Conservation (phyloP, 2,888 invertebrate species). For the Drosophila falleni region DNA sequence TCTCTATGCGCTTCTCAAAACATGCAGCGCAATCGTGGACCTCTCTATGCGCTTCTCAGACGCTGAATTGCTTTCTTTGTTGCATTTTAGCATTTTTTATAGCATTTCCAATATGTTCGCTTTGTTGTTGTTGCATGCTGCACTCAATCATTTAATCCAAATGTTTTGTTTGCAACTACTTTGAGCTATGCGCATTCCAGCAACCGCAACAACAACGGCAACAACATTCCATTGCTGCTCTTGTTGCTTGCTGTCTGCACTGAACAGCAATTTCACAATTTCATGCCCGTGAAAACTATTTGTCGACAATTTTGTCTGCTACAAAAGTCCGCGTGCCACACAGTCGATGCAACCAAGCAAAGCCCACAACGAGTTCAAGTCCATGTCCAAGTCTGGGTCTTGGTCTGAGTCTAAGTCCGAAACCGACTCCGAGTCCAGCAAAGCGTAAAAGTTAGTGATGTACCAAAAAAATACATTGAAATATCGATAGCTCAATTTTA, state of each 20-base stretch:
- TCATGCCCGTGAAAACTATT: constrained; percentile 84
- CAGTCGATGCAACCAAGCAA: constrained; percentile 21
- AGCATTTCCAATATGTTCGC: constrained; percentile 30
- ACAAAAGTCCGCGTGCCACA: constrained; percentile 79
- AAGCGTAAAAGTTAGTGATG: constrained; percentile 61
- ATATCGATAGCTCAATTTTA: no score
- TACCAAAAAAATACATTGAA: no score
- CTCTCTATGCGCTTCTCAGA: constrained; percentile 29
- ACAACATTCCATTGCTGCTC: constrained; percentile 7
- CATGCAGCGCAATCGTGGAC: neutral
- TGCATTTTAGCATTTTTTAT: constrained; percentile 43
- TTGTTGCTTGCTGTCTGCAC: constrained; percentile 42
- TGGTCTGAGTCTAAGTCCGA: neutral
- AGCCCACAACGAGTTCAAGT: constrained; percentile 9
- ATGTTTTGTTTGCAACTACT: constrained; percentile 65
- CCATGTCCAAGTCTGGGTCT: constrained; percentile 7
- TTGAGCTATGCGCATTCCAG: constrained; percentile 62
- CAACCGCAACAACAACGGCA: constrained; percentile 48
- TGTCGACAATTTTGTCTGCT: constrained; percentile 84
- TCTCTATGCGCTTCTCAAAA: constrained; percentile 27
- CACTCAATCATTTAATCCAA: constrained; percentile 69
- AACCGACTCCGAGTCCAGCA: constrained; percentile 34
- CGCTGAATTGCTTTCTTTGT: constrained; percentile 38
- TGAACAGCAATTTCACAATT: no score
- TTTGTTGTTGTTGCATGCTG: constrained; percentile 57